A percentile compares a stretch with the other conserved stretches of the same genome.
Conservation (phyloP, 2,113 vertebrate species). For the Propithecus coquereli region DNA sequence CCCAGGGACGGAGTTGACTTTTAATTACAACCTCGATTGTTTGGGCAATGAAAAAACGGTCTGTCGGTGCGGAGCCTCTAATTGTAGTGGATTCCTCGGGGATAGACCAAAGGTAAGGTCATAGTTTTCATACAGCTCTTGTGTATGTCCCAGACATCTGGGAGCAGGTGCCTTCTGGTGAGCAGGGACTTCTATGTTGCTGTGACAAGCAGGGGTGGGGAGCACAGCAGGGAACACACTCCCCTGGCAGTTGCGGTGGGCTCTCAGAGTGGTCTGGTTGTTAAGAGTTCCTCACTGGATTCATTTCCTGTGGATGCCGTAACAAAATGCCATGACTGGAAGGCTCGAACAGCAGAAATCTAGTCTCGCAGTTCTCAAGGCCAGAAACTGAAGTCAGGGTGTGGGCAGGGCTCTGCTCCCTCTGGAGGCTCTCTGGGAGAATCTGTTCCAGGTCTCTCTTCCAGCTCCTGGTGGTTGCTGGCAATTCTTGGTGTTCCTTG, state of each 20-base stretch:
- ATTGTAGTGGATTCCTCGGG: conserved; percentile 98
- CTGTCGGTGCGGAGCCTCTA: conserved; percentile 95
- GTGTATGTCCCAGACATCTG: accelerated
- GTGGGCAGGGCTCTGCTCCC: not conserved
- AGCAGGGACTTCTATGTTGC: not conserved
- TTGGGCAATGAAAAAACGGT: conserved; percentile 97
- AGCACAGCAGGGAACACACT: not conserved
- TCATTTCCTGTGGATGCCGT: not conserved
- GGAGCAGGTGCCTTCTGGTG: accelerated
- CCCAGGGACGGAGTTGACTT: conserved; percentile 95
- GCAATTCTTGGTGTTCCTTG: accelerated
- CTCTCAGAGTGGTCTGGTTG: not conserved
- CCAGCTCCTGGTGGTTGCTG: not conserved
- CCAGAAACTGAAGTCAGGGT: not conserved
- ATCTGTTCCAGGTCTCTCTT: not conserved
- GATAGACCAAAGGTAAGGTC: conserved; percentile 93
- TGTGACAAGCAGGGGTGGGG: not conserved
- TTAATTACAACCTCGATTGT: conserved; percentile 99
- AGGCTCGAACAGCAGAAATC: not conserved
- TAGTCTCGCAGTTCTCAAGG: not conserved
- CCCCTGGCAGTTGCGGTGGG: not conserved
- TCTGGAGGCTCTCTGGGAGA: not conserved
- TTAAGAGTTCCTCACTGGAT: not conserved
- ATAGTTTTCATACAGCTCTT: not conserved
- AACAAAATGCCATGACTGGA: not conserved